Evolutionary conservation across 1,140 invertebrate species (phyloP).

Genomic region (Steinernema khuongi): DNA sequence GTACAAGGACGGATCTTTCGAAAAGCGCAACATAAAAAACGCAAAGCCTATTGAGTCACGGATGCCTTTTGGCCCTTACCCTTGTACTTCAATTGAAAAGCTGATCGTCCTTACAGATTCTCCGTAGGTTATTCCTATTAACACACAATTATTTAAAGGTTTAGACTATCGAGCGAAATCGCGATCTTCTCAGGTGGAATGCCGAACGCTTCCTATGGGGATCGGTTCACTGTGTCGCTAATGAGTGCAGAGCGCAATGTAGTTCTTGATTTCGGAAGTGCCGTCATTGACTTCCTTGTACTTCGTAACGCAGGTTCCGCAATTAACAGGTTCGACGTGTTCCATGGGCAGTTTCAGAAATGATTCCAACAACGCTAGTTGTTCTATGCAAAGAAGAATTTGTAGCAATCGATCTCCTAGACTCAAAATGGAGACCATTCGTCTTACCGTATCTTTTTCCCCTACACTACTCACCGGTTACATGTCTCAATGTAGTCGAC

Average conservation of each 20-base stretch:
- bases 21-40: not conserved
- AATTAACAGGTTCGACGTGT: too few species aligned
- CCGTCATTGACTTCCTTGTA: not conserved
- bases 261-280: not conserved
- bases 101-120: not conserved
- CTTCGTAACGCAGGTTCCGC: not conserved
- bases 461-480: not conserved
- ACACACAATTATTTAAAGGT: not conserved
- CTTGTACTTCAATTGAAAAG: not conserved
- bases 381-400: not conserved
- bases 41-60: not conserved
- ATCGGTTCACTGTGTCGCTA: not conserved
- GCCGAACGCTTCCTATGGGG: not conserved
- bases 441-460: not conserved
- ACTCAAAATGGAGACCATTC: not conserved
- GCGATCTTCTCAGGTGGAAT: not conserved
- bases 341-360: not conserved
- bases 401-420: not conserved
- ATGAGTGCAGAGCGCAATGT: not conserved
- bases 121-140: not conserved
- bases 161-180: not conserved
- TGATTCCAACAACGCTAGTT: not conserved
- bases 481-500: not conserved
- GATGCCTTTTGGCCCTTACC: conserved; percentile 1
- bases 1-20: not conserved